Evolutionary conservation across 2,113 vertebrate species (phyloP).

Genomic region (Ictalurus furcatus): DNA sequence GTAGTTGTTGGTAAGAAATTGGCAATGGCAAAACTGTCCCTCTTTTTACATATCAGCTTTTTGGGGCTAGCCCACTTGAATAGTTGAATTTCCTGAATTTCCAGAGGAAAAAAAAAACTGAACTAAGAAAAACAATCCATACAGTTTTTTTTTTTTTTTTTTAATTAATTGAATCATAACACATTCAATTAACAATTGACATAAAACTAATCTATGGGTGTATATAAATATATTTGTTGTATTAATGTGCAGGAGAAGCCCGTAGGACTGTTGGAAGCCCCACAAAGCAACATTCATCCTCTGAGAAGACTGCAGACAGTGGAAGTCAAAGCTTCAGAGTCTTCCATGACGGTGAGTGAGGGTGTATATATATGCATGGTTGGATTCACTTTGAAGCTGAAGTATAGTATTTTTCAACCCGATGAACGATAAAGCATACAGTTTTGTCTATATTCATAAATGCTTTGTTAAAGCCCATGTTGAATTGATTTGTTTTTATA

Average conservation of each 20-base stretch:
- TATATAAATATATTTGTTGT: neutral
- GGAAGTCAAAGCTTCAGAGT: constrained; percentile 64
- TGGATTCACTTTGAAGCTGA: neutral
- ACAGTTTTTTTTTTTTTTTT: neutral
- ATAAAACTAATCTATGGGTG: neutral
- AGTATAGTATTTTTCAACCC: neutral
- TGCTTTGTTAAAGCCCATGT: neutral
- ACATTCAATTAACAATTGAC: neutral
- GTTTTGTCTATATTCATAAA: neutral
- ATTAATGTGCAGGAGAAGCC: neutral
- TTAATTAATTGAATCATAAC: neutral
- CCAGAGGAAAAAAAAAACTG: neutral
- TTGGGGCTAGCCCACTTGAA: neutral
- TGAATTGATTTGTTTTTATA: constrained; percentile 45
- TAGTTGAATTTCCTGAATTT: too few species aligned
- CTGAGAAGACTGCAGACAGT: constrained; percentile 31
- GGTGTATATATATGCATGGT: neutral
- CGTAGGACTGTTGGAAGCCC: neutral
- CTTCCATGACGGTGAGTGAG: constrained; percentile 62
- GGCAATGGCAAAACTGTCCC: neutral
- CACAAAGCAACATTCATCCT: constrained; percentile 5
- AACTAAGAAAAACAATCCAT: neutral
- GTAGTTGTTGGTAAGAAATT: neutral
- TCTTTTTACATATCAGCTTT: too few species aligned
- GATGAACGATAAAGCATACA: neutral